Percentiles rank a stretch among this genome's conserved stretches.
Conservation (phyloP, 1,140 invertebrate genomes). For the Drosophila arizonae region DNA sequence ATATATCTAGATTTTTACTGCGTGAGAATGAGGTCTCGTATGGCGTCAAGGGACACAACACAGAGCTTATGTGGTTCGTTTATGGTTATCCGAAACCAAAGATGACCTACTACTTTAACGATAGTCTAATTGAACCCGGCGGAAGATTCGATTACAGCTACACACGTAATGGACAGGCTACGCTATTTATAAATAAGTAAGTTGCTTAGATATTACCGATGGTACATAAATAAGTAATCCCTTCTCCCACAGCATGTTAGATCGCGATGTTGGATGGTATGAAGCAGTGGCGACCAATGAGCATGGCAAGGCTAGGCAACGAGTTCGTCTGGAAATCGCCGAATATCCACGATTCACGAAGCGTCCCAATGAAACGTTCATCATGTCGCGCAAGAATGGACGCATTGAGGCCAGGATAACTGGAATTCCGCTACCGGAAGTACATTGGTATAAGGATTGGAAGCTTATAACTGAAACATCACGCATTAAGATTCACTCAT, state of each 20-base stretch:
- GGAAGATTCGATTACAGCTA: slow-evolving; percentile 93
- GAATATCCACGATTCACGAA: slow-evolving; percentile 96
- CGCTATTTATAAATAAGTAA: slow-evolving; percentile 92
- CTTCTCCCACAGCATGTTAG: slow-evolving; percentile 86
- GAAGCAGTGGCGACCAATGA: slow-evolving; percentile 96
- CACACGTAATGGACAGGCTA: slow-evolving; percentile 94
- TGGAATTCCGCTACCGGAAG: slow-evolving; percentile 95
- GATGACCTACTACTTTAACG: slow-evolving; percentile 94
- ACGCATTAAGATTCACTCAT: slow-evolving; percentile 92
- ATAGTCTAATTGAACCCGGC: slow-evolving; percentile 90
- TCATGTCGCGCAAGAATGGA: slow-evolving; percentile 89
- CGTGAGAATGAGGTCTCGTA: slow-evolving; percentile 93
- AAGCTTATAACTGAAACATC: slow-evolving; percentile 91
- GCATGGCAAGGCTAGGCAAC: slow-evolving; percentile 93
- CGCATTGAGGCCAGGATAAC: slow-evolving; percentile 92
- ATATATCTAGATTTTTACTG: slow-evolving; percentile 87
- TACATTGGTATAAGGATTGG: slow-evolving; percentile 99
- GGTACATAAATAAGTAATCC: not conserved
- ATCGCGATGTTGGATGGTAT: slow-evolving; percentile 95
- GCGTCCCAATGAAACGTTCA: slow-evolving; percentile 91
- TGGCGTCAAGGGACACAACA: slow-evolving; percentile 93
- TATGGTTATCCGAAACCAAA: slow-evolving; percentile 96
- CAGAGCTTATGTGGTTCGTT: slow-evolving; percentile 94
- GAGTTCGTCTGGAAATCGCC: slow-evolving; percentile 92
- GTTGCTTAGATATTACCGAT: not conserved